Evolutionary conservation across 2,888 invertebrate species (phyloP).

Genomic region (Sarcophaga carnaria): DNA sequence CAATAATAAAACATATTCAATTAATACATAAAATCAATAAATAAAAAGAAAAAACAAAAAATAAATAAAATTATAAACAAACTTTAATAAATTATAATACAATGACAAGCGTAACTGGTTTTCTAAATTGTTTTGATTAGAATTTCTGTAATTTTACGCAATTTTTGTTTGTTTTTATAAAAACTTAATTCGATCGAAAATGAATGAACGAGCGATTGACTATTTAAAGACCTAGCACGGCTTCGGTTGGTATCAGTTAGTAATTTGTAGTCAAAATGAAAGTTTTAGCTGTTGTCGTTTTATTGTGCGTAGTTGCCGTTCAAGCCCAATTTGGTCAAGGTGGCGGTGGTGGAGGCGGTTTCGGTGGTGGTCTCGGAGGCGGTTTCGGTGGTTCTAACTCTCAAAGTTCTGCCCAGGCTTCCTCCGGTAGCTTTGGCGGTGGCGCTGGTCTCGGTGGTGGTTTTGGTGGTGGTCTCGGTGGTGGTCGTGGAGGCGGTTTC

Average conservation of each 20-base stretch:
- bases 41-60: too few relatives aligned
- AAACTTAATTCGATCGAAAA: background rate
- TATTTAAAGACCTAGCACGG: background rate
- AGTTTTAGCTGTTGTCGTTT: background rate
- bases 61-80: too few relatives aligned
- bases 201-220: background rate
- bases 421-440: background rate
- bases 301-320: background rate
- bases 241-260: background rate
- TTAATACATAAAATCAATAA: too few relatives aligned
- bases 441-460: slow-evolving; percentile 18
- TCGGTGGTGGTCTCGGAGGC: slow-evolving; percentile 39
- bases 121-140: background rate
- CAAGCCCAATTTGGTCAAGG: slow-evolving; percentile 46
- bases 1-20: too few relatives aligned
- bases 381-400: slow-evolving; percentile 47
- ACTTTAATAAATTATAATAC: too few relatives aligned
- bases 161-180: background rate
- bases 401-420: background rate
- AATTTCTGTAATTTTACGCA: background rate
- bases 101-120: too few relatives aligned
- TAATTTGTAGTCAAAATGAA: background rate
- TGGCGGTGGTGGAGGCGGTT: slow-evolving; percentile 51
- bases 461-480: slow-evolving; percentile 26
- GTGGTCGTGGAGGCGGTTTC: slow-evolving; percentile 17